phyloP scores from a whole-genome alignment of 2,797 vertebrate species.

The Ctenochaetus hawaiiensis region DNA sequence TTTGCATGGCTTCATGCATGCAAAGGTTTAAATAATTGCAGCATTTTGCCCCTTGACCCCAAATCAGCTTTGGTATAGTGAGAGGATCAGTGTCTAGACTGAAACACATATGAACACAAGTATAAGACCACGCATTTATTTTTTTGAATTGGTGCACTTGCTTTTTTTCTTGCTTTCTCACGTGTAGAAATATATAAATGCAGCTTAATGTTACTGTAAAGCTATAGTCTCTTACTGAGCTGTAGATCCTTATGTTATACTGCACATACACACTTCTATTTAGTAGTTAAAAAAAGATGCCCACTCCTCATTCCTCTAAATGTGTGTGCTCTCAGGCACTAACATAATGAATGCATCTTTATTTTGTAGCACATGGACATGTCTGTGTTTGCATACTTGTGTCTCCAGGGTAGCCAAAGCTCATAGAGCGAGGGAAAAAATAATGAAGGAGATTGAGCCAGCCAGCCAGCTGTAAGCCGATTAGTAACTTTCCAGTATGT shows the following conservation, averaged over 20 bases:
- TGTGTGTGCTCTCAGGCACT: slow-evolving; percentile 18
- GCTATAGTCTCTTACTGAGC: slow-evolving; percentile 42
- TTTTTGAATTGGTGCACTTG: slow-evolving; percentile 43
- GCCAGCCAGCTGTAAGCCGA: slow-evolving; percentile 77
- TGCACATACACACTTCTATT: slow-evolving; percentile 21
- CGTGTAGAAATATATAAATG: slow-evolving; percentile 3
- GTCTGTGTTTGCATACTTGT: slow-evolving; percentile 65
- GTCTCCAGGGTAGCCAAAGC: slow-evolving; percentile 68
- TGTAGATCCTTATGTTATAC: slow-evolving; percentile 14
- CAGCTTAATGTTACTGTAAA: slow-evolving; percentile 20
- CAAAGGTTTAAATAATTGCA: slow-evolving; percentile 44
- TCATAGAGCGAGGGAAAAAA: slow-evolving; percentile 54
- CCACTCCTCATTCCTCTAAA: slow-evolving; percentile 4
- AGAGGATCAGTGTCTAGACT: slow-evolving; percentile 71
- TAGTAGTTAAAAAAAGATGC: not conserved
- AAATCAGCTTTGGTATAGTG: slow-evolving; percentile 70
- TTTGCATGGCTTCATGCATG: slow-evolving; percentile 43
- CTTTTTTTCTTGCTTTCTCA: slow-evolving; percentile 16
- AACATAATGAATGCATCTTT: slow-evolving; percentile 25
- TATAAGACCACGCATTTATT: slow-evolving; percentile 23
- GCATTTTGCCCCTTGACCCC: slow-evolving; percentile 62
- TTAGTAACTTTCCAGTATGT: slow-evolving; percentile 80
- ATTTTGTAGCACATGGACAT: slow-evolving; percentile 43
- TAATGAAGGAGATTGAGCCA: slow-evolving; percentile 68
- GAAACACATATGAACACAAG: slow-evolving; percentile 37